Conservation (phyloP, 2,888 invertebrate species). For the Girardia tigrina region DNA sequence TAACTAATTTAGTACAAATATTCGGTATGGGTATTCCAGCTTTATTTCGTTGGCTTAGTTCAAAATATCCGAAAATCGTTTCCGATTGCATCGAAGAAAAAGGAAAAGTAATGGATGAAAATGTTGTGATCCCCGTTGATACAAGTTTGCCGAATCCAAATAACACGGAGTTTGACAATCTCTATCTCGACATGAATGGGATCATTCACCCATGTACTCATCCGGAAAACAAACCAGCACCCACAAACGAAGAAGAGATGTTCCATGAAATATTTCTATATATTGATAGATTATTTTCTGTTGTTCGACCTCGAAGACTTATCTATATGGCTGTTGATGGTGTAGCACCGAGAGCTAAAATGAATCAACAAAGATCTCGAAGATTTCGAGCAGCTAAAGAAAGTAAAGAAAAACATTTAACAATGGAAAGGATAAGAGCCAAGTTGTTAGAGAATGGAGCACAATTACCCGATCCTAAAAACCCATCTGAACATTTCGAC, state of each 20-base stretch:
- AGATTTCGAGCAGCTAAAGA: conserved; percentile 93
- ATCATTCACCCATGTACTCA: too few species aligned
- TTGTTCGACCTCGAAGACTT: conserved; percentile 72
- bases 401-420: conserved; percentile 61
- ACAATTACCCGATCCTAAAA: conserved; percentile 57
- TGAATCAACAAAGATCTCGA: conserved; percentile 95
- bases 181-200: too few species aligned
- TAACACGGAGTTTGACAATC: too few species aligned
- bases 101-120: too few species aligned
- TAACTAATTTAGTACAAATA: too few species aligned
- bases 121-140: too few species aligned
- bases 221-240: conserved; percentile 80
- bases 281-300: conserved; percentile 80
- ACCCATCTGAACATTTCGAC: conserved; percentile 83
- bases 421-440: conserved; percentile 49
- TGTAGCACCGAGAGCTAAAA: conserved; percentile 92
- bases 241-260: conserved; percentile 98
- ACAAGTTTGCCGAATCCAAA: too few species aligned
- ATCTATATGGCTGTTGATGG: conserved; percentile 99
- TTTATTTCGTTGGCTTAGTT: too few species aligned
- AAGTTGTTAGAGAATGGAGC: conserved; percentile 50
- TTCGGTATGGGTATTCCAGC: too few species aligned
- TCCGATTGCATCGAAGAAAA: too few species aligned
- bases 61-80: too few species aligned
- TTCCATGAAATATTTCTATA: conserved; percentile 98